phyloP scores from a whole-genome alignment of 2,888 invertebrate genomes.

The Acrocyrtus sp. region DNA sequence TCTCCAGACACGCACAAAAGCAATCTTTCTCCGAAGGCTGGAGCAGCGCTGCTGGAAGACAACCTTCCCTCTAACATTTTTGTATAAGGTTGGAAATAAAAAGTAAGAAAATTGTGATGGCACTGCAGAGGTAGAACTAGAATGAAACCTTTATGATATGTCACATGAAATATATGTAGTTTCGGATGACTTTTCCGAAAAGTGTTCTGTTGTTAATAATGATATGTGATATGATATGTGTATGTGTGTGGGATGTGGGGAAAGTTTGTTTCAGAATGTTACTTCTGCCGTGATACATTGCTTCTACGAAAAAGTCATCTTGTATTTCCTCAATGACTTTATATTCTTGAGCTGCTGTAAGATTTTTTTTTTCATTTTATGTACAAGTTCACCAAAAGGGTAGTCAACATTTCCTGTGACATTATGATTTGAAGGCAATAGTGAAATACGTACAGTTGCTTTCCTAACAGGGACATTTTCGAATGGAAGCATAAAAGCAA shows the following conservation, averaged over 20 bases:
- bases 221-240: constrained; percentile 32
- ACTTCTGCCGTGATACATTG: constrained; percentile 37
- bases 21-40: constrained; percentile 16
- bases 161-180: constrained; percentile 40
- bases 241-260: background rate
- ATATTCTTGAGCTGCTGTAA: too few relatives aligned
- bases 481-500: too few relatives aligned
- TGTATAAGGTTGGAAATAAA: too few relatives aligned
- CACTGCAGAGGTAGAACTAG: background rate
- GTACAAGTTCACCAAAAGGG: too few relatives aligned
- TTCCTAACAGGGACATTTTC: too few relatives aligned
- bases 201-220: constrained; percentile 7
- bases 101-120: background rate
- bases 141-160: constrained; percentile 51
- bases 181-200: constrained; percentile 12
- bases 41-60: background rate
- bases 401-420: too few relatives aligned
- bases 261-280: constrained; percentile 9
- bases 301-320: constrained; percentile 39
- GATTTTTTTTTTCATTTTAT: too few relatives aligned
- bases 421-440: too few relatives aligned
- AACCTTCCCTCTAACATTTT: background rate
- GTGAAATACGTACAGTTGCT: too few relatives aligned
- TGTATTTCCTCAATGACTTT: constrained; percentile 33
- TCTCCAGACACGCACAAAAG: constrained; percentile 25